Conservation (phyloP, 2,113 vertebrate genomes). For the Corythornis madagascariensis region DNA sequence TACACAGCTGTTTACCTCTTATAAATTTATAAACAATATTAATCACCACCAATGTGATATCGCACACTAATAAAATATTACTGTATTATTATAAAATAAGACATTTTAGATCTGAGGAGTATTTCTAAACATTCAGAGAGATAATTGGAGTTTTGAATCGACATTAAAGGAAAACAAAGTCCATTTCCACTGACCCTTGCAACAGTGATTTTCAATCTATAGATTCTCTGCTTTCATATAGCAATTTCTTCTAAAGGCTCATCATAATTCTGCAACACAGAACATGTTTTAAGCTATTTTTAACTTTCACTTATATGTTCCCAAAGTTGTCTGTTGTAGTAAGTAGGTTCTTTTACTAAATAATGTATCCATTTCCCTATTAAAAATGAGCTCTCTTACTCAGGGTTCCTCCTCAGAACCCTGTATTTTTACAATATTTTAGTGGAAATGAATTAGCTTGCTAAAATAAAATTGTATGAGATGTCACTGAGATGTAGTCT, state of each 20-base stretch:
- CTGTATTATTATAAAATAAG: not conserved
- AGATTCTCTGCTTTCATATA: not conserved
- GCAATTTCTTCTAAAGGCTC: not conserved
- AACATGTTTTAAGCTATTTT: not conserved
- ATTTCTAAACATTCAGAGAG: not conserved
- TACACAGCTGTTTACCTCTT: not conserved
- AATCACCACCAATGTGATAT: not conserved
- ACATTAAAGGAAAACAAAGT: not conserved
- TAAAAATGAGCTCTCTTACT: not conserved
- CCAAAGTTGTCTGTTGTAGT: not conserved
- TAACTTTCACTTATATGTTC: not conserved
- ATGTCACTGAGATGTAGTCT: not conserved
- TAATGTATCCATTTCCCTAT: not conserved
- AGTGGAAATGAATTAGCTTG: not conserved
- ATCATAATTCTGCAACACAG: not conserved
- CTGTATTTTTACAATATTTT: not conserved
- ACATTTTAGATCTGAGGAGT: not conserved
- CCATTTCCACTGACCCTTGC: not conserved
- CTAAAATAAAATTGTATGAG: not conserved
- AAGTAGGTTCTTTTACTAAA: not conserved
- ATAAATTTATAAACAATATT: not conserved
- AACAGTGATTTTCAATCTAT: not conserved
- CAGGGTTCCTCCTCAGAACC: not conserved
- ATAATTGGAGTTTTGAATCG: not conserved
- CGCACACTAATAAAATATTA: not conserved